These are phyloP conservation scores for Tokudaia muenninki DNA, from an alignment of 2,797 vertebrate species.

Conservation along the genomic window DNA sequence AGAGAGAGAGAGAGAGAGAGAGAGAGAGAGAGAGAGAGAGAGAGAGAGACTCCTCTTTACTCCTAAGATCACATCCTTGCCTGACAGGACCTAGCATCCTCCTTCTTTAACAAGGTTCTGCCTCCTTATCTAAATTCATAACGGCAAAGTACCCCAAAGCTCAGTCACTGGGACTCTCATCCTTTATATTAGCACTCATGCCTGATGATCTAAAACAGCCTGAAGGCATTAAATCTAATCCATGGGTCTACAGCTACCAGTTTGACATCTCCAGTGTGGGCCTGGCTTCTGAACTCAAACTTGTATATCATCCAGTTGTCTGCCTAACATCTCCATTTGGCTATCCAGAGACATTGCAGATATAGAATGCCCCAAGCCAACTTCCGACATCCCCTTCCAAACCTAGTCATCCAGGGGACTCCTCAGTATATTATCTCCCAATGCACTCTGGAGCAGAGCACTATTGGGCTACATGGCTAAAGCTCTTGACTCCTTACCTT, in stretches of 20 bases:
- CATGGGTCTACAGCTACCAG: neutral
- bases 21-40: neutral
- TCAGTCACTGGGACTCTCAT: neutral
- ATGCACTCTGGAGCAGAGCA: neutral
- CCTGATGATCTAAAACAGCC: neutral
- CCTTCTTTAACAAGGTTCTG: neutral
- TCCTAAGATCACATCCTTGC: neutral
- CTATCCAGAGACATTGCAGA: neutral
- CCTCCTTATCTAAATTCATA: neutral
- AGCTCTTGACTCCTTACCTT: neutral
- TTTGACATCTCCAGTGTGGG: neutral
- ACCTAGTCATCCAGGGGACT: neutral
- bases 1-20: neutral
- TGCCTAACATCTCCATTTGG: neutral
- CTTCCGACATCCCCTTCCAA: neutral
- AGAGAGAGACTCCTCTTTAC: neutral
- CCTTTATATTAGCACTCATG: too few species aligned
- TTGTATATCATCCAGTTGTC: neutral
- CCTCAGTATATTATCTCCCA: too few species aligned
- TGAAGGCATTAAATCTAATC: neutral
- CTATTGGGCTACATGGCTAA: neutral
- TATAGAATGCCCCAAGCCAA: neutral
- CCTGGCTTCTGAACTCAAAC: neutral
- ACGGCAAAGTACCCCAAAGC: neutral
- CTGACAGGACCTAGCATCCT: neutral